phyloP scores from a whole-genome alignment of 2,888 invertebrate genomes.

The Melinopterus prodromus region DNA sequence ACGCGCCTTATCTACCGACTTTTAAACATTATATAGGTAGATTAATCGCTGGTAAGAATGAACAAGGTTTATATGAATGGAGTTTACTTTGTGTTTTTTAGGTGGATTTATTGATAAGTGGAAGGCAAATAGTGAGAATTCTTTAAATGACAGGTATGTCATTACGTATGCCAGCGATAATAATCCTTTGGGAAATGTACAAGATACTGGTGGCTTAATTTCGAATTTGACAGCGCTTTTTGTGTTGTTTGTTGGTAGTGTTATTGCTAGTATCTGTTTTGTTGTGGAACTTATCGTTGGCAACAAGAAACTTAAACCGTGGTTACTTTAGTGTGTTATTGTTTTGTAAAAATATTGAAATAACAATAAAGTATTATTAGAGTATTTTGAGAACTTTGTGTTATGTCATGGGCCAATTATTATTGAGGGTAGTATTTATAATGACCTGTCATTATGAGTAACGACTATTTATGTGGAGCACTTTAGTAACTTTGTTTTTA shows the following conservation, averaged over 20 bases:
- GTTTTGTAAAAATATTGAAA: too few species aligned
- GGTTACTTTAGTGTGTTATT: too few species aligned
- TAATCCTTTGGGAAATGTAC: not conserved
- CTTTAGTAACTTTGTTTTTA: too few species aligned
- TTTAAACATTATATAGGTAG: slow-evolving; percentile 40
- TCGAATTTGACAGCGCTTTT: slow-evolving; percentile 41
- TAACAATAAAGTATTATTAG: too few species aligned
- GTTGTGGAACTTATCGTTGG: slow-evolving; percentile 29
- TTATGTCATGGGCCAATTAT: too few species aligned
- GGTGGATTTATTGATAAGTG: slow-evolving; percentile 45
- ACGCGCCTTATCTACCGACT: slow-evolving; percentile 42
- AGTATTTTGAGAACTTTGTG: too few species aligned
- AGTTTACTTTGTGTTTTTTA: slow-evolving; percentile 28
- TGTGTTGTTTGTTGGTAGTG: slow-evolving; percentile 40
- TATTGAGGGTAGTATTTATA: too few species aligned
- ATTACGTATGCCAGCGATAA: slow-evolving; percentile 19
- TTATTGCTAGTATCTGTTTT: slow-evolving; percentile 36
- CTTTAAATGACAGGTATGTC: not conserved
- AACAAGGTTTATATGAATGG: not conserved
- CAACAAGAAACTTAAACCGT: not conserved
- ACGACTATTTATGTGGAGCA: too few species aligned
- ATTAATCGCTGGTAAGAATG: slow-evolving; percentile 39
- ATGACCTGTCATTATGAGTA: too few species aligned
- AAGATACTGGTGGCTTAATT: not conserved
- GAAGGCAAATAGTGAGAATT: slow-evolving; percentile 18